phyloP scores from a whole-genome alignment of 2,888 invertebrate genomes.

The Dicyrtomina minuta region DNA sequence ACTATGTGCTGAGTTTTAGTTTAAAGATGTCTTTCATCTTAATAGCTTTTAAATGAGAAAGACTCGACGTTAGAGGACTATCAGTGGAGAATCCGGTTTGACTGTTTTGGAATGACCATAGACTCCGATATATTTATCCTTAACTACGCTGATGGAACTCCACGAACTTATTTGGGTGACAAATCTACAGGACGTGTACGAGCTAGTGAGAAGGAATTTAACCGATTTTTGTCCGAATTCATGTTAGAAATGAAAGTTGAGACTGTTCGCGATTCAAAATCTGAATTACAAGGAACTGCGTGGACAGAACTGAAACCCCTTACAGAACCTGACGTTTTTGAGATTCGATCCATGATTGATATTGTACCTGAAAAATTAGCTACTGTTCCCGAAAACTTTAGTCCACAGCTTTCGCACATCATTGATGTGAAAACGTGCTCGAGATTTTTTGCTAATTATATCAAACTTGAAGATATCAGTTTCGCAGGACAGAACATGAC shows the following conservation, averaged over 20 bases:
- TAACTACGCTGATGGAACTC: neutral
- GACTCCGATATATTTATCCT: neutral
- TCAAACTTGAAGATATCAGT: constrained; percentile 22
- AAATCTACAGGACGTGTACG: constrained; percentile 24
- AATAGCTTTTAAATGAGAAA: neutral
- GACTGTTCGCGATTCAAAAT: neutral
- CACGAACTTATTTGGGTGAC: constrained; percentile 13
- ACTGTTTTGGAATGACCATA: constrained; percentile 3
- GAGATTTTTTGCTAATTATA: constrained; percentile 1
- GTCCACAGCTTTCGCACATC: constrained; percentile 1
- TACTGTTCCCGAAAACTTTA: neutral
- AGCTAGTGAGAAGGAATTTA: constrained; percentile 7
- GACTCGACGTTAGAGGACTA: neutral
- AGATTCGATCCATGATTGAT: neutral
- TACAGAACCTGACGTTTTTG: neutral
- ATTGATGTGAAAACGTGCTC: constrained; percentile 7
- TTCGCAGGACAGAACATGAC: constrained; percentile 8
- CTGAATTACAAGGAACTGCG: neutral
- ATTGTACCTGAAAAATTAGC: neutral
- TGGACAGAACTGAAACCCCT: neutral
- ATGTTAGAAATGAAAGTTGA: constrained; percentile 9
- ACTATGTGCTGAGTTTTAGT: neutral
- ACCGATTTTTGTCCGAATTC: constrained; percentile 2
- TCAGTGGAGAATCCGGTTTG: neutral
- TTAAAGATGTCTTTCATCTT: neutral